phyloP scores from a whole-genome alignment of 2,113 vertebrate species.

The Sebastes schlegelii region DNA sequence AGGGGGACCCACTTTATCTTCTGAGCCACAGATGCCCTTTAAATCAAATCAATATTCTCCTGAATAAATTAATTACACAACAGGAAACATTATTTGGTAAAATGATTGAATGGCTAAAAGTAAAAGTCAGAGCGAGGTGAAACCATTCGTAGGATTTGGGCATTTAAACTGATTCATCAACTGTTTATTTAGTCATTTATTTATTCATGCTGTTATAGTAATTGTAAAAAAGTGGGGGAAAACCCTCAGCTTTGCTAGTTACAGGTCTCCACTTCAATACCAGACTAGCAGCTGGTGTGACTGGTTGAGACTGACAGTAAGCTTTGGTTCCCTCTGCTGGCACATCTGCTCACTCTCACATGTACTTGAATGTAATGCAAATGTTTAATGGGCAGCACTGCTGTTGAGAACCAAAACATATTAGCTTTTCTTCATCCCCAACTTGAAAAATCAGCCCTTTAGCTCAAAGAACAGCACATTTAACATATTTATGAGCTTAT shows the following conservation, averaged over 20 bases:
- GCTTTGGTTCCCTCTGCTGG: slow-evolving; percentile 76
- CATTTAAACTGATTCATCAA: not conserved
- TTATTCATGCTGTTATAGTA: not conserved
- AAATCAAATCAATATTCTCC: not conserved
- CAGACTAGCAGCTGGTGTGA: not conserved
- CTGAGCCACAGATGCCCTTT: not conserved
- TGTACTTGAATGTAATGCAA: not conserved
- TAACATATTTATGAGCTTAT: not conserved
- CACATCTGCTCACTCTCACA: slow-evolving; percentile 1
- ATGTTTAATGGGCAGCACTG: not conserved
- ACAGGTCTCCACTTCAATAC: not conserved
- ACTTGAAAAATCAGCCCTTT: not conserved
- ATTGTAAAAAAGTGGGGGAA: not conserved
- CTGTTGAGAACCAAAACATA: not conserved
- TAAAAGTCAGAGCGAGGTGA: not conserved
- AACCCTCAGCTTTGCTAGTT: not conserved
- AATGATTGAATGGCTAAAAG: not conserved
- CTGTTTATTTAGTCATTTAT: not conserved
- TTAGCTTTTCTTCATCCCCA: not conserved
- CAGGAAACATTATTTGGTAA: not conserved
- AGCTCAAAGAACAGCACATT: not conserved
- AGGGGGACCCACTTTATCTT: not conserved
- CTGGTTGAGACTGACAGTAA: not conserved
- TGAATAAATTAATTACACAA: not conserved
- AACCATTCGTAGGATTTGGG: not conserved